phyloP scores from a whole-genome alignment of 2,797 vertebrate species.

The Scarus forsteni region DNA sequence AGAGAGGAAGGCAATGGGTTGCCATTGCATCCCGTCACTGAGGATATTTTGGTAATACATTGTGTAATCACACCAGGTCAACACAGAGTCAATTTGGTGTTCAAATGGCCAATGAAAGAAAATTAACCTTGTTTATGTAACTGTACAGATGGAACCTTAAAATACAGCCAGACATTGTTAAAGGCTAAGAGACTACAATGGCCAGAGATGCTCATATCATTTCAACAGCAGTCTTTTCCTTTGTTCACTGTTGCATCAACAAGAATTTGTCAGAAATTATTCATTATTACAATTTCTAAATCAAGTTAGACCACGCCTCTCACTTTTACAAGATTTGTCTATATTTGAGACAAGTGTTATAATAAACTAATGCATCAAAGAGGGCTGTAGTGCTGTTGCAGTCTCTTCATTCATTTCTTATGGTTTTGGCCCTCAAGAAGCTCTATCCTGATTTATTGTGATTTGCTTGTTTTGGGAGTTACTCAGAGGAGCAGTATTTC shows the following conservation, averaged over 20 bases:
- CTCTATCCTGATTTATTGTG: constrained; percentile 24
- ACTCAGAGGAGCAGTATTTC: background rate
- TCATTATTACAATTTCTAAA: constrained; percentile 27
- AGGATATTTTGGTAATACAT: too few relatives aligned
- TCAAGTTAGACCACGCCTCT: constrained; percentile 8
- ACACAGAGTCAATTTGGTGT: too few relatives aligned
- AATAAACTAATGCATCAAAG: constrained; percentile 36
- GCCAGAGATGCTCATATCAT: background rate
- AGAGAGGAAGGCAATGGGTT: too few relatives aligned
- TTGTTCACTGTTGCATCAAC: constrained; percentile 26
- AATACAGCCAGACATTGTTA: too few relatives aligned
- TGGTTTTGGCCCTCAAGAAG: constrained; percentile 20
- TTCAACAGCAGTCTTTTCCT: background rate
- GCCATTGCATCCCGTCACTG: too few relatives aligned
- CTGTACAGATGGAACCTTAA: background rate
- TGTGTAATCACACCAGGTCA: too few relatives aligned
- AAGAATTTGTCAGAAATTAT: constrained; percentile 34
- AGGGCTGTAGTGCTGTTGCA: background rate
- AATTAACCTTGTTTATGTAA: too few relatives aligned
- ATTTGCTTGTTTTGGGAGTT: constrained; percentile 20
- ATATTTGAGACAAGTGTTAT: constrained; percentile 19
- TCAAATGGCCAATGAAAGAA: too few relatives aligned
- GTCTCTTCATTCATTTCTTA: constrained; percentile 1
- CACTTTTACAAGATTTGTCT: constrained; percentile 23
- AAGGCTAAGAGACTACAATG: too few relatives aligned